A percentile compares a stretch with the other conserved stretches of the same genome.
phyloP scores from a whole-genome alignment of 92 coral and sea anemone species.

The Porites evermanni region DNA sequence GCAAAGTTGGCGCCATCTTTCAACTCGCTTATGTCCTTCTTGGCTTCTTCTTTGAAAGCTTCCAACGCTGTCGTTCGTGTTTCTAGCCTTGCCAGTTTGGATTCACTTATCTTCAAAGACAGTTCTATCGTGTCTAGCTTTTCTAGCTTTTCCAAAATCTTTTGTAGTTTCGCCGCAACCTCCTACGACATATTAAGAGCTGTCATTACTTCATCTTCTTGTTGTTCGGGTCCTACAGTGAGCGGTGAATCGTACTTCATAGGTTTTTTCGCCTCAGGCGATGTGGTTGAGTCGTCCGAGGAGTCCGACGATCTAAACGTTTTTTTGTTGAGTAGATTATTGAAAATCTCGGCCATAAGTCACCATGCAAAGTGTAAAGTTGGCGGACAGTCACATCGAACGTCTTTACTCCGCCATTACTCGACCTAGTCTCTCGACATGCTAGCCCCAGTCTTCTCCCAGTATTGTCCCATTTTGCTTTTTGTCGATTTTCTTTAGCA shows the following conservation, averaged over 20 bases:
- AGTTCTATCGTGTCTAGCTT: no score
- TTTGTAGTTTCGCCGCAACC: slow-evolving; percentile 12
- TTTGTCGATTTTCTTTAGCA: no score
- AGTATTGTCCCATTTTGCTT: no score
- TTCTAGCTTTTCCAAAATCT: not conserved
- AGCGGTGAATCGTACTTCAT: slow-evolving; percentile 10
- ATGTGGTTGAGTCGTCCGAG: not conserved
- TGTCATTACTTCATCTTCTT: slow-evolving; percentile 13
- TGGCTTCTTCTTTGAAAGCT: no score
- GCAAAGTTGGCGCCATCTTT: slow-evolving; percentile 2
- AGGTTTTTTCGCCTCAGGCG: slow-evolving; percentile 11
- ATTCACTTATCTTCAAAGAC: no score
- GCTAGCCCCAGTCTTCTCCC: no score
- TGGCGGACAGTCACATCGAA: not conserved
- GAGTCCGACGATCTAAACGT: no score
- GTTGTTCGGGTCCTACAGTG: slow-evolving; percentile 4
- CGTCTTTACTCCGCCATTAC: not conserved
- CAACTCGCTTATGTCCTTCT: no score
- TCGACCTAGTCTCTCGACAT: not conserved
- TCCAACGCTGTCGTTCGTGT: no score
- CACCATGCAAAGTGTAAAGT: slow-evolving; percentile 4
- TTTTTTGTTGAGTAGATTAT: no score
- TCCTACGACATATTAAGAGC: slow-evolving; percentile 14
- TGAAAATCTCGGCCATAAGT: not conserved
- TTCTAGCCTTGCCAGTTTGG: no score